Evolutionary conservation across 2,113 vertebrate genomes (phyloP).

Genomic region (Piaya cayana): DNA sequence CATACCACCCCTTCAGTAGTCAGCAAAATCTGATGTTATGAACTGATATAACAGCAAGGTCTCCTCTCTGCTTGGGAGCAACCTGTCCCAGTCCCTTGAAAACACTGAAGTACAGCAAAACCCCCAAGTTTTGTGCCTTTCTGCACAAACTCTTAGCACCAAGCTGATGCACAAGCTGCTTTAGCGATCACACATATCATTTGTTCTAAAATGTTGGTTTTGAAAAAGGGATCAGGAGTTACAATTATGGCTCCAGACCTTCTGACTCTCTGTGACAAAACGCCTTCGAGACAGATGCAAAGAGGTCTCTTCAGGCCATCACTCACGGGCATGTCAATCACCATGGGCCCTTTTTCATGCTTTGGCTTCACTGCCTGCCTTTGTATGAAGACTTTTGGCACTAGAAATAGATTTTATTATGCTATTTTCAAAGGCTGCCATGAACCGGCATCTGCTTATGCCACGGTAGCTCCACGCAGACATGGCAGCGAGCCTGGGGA

Average conservation of each 20-base stretch:
- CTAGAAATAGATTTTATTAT: accelerated
- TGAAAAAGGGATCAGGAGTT: neutral
- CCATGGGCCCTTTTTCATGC: neutral
- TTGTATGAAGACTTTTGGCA: neutral
- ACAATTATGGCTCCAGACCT: neutral
- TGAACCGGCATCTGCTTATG: neutral
- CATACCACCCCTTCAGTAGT: neutral
- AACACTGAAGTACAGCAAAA: neutral
- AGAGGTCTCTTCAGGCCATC: neutral
- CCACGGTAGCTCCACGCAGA: neutral
- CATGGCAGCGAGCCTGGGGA: accelerated
- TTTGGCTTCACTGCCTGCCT: neutral
- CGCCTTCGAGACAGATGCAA: neutral
- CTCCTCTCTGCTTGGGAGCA: neutral
- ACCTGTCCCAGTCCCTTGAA: neutral
- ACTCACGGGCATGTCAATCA: neutral
- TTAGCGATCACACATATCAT: neutral
- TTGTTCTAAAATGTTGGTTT: neutral
- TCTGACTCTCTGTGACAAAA: neutral
- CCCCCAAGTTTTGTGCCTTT: neutral
- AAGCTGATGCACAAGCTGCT: neutral
- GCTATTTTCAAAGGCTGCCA: neutral
- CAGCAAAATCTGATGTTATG: neutral
- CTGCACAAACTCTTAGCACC: neutral
- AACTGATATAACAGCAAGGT: neutral